Base-by-base conservation (phyloP, 2,113 vertebrate species). In the Pedionomus torquatus region DNA sequence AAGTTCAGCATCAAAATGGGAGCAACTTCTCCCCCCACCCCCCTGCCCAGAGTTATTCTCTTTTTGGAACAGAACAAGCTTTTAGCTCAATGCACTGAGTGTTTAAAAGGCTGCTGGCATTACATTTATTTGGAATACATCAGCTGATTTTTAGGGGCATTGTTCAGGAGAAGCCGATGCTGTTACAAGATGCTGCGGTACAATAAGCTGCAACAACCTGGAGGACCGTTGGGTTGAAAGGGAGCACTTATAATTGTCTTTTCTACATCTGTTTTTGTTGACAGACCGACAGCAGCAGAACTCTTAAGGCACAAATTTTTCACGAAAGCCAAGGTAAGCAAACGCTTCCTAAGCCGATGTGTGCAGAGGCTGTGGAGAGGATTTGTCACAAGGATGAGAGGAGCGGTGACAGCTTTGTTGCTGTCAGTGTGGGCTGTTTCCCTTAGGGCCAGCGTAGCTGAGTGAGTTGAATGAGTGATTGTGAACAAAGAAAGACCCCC, bases 241-340 rank as follows among this genome's bases (percentile, higher is more conserved):
- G 87, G 87, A 96, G 63, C 83, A 60, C n/a, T 96, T 93, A 70
- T 91, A 96, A 91, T 51, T 85, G 24, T 81, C 52, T 94, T 80
- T 87, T 88, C 79, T 87, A 21, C 74, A 77, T 97, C 76, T 97
- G 91, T 95, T 97, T 96, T 89, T 97, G 66, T 76, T 97, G 96
- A 89, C 96, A 99, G 99, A 98, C 99, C 99, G 43, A 99, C 99
- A 86, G 99, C 99, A 87, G 99, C 99, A 70, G 99, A 99, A 95
- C 97, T 99, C 68, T 96, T 99, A 97, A 99, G 99, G 94, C 99
- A 99, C 97, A 99, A 99, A 97, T 99, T 99, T 98, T 99, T 99
- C 98, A 99, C 99, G 5, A 99, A 99, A 99, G 99, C 99, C 77
- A 99, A 99, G 99, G 99, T 99, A 97, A 97, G 98, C 70, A 49